Evolutionary conservation across 2,113 vertebrate genomes (phyloP).

Genomic region (Sigmodon hispidus): DNA sequence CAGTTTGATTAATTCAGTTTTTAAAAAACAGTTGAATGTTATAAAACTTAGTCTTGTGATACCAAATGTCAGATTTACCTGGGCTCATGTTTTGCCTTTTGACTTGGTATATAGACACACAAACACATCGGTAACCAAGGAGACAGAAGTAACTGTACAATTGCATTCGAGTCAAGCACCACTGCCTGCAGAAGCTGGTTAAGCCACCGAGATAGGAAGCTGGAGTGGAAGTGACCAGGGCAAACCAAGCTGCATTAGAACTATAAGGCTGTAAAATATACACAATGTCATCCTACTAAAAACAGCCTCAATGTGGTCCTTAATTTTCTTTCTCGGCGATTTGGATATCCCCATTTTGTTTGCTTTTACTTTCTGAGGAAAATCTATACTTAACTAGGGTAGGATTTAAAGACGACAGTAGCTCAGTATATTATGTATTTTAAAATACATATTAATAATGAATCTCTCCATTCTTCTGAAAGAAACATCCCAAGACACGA

Average conservation of each 20-base stretch:
- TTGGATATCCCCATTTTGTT: neutral
- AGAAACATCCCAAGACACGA: neutral
- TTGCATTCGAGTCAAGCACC: neutral
- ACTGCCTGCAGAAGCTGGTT: neutral
- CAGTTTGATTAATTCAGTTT: neutral
- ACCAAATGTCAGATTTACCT: neutral
- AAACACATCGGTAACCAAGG: neutral
- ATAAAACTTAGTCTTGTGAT: conserved; percentile 9
- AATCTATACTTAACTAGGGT: neutral
- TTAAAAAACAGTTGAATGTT: neutral
- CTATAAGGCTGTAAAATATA: neutral
- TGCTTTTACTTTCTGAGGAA: conserved; percentile 4
- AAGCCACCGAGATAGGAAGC: neutral
- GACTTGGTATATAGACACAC: neutral
- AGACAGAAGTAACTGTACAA: neutral
- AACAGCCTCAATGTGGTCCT: neutral
- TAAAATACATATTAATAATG: neutral
- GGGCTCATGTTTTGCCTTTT: neutral
- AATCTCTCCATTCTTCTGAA: neutral
- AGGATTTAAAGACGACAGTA: neutral
- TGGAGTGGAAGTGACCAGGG: neutral
- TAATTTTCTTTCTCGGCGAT: conserved; percentile 14
- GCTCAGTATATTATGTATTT: neutral
- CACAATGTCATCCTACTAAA: neutral
- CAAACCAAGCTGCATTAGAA: neutral